Conservation (phyloP, 2,113 vertebrate species). For the Callipepla californica region DNA sequence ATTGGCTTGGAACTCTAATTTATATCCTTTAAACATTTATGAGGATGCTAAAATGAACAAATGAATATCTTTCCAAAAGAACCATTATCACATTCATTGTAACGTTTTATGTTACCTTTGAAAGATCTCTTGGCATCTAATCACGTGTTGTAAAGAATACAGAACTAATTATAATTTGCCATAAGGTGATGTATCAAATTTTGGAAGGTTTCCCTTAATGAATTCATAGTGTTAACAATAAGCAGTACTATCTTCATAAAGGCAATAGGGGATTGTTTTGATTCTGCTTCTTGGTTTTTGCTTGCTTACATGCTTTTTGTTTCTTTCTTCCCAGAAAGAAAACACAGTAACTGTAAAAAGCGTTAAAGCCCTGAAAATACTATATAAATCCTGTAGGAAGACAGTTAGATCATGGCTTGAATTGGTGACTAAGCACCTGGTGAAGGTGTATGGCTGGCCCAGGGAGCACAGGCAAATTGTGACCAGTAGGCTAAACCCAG, state of each 20-base stretch:
- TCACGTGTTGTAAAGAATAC: conserved; percentile 63
- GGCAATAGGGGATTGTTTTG: neutral
- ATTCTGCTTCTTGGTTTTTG: neutral
- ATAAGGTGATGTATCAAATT: conserved; percentile 21
- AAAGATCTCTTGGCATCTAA: conserved; percentile 61
- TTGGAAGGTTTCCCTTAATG: conserved; percentile 9
- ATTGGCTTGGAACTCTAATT: conserved; percentile 64
- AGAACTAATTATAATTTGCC: conserved; percentile 56
- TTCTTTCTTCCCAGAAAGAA: neutral
- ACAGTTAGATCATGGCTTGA: no score
- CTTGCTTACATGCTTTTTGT: neutral
- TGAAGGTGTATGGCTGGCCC: no score
- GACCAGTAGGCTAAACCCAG: no score
- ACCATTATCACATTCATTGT: conserved; percentile 54
- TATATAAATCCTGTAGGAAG: accelerated
- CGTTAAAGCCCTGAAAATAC: neutral
- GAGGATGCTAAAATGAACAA: conserved; percentile 57
- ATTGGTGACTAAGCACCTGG: no score
- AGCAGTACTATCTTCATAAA: neutral
- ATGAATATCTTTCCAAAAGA: conserved; percentile 43
- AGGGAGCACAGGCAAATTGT: no score
- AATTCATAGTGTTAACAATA: neutral
- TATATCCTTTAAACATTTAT: conserved; percentile 75
- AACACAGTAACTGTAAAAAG: neutral
- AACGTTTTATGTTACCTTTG: conserved; percentile 53